phyloP scores from a whole-genome alignment of 2,113 vertebrate species.

The Phaethon lepturus region DNA sequence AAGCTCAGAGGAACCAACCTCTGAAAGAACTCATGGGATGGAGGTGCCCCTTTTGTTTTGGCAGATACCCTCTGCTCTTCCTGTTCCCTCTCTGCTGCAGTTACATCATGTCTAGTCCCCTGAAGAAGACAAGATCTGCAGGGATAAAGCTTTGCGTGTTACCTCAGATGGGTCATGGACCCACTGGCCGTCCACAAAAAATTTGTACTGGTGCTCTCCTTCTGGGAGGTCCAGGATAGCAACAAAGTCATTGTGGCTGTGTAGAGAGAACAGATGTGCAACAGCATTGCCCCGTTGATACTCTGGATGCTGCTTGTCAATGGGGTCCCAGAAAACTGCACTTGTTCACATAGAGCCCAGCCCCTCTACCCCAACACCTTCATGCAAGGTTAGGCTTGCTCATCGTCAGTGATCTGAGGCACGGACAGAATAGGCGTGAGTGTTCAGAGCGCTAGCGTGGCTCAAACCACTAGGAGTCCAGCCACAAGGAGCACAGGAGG shows the following conservation, averaged over 20 bases:
- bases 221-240: slow-evolving; percentile 96
- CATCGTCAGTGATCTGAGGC: neutral
- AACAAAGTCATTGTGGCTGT: slow-evolving; percentile 96
- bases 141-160: neutral
- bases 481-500: neutral
- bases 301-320: neutral
- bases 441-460: neutral
- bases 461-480: neutral
- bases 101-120: neutral
- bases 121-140: neutral
- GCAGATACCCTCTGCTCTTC: neutral
- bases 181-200: slow-evolving; percentile 99
- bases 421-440: accelerated
- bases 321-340: neutral
- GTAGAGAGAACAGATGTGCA: neutral
- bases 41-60: neutral
- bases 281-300: neutral
- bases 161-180: slow-evolving; percentile 95
- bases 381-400: neutral
- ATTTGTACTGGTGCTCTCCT: slow-evolving; percentile 98
- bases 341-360: neutral
- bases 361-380: neutral
- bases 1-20: neutral
- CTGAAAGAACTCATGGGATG: neutral
- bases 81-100: neutral